Conservation (phyloP, 1,140 invertebrate species). For the Planococcus citri region DNA sequence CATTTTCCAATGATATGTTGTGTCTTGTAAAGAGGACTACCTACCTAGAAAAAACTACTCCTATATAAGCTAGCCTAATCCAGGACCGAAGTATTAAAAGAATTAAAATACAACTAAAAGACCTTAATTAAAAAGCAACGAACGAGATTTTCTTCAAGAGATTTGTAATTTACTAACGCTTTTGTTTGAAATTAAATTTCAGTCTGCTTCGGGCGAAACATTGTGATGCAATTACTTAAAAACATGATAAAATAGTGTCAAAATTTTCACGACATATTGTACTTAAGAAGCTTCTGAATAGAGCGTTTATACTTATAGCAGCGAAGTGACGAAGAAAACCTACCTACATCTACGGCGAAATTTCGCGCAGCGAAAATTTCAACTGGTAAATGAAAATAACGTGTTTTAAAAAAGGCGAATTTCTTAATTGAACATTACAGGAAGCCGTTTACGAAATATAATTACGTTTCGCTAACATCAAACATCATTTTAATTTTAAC, state of each 20-base stretch:
- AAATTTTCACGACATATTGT: background rate
- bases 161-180: background rate
- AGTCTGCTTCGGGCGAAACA: background rate
- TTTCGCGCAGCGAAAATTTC: background rate
- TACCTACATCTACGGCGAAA: background rate
- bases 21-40: too few relatives aligned
- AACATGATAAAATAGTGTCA: background rate
- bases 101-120: background rate
- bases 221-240: background rate
- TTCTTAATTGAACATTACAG: background rate
- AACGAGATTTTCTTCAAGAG: background rate
- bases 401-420: background rate
- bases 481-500: background rate
- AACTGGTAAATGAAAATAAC: background rate
- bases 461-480: background rate
- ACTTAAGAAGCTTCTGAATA: too few relatives aligned
- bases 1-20: too few relatives aligned
- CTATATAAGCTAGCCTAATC: background rate
- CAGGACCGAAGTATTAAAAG: background rate
- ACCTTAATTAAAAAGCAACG: background rate
- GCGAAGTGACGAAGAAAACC: background rate
- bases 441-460: constrained; percentile 7
- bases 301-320: too few relatives aligned
- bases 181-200: background rate
- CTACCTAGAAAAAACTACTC: too few relatives aligned